Percentiles rank a stretch among this genome's conserved stretches.
These are phyloP conservation scores for Cryptocephalus moraei DNA, from an alignment of 2,888 invertebrate genomes.

Conservation along the genomic window DNA sequence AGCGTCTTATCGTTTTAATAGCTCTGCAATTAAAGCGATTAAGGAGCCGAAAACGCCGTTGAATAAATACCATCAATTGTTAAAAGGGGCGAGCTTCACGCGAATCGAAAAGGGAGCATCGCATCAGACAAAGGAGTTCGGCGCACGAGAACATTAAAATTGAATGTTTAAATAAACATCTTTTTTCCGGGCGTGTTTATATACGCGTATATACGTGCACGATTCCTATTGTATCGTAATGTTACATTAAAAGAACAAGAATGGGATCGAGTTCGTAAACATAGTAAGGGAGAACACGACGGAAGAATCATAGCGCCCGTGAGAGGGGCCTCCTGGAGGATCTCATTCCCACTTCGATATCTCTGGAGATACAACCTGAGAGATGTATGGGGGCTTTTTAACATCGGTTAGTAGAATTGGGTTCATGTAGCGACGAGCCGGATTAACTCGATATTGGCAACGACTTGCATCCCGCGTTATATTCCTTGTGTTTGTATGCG, in stretches of 20 bases:
- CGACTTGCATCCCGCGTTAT: not conserved
- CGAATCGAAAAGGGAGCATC: slow-evolving; percentile 3
- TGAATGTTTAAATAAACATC: slow-evolving; percentile 33
- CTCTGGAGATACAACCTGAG: slow-evolving; percentile 31
- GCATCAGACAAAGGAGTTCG: not conserved
- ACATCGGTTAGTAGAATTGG: slow-evolving; percentile 29
- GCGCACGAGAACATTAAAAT: slow-evolving; percentile 15
- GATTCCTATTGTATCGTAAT: slow-evolving; percentile 36
- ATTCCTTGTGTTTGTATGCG: not conserved
- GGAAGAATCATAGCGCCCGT: slow-evolving; percentile 37
- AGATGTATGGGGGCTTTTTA: slow-evolving; percentile 38
- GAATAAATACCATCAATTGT: no score
- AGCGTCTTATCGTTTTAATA: no score
- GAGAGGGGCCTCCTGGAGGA: slow-evolving; percentile 31
- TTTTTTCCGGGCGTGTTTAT: slow-evolving; percentile 13
- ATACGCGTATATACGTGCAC: slow-evolving; percentile 26
- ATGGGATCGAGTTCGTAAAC: slow-evolving; percentile 36
- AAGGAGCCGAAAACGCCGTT: no score
- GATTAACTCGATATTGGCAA: no score
- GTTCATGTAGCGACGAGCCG: no score
- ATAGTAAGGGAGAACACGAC: slow-evolving; percentile 29
- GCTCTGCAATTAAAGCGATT: no score
- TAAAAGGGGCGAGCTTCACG: no score
- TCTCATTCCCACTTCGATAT: slow-evolving; percentile 34
- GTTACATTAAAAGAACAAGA: slow-evolving; percentile 38